phyloP scores from a whole-genome alignment of 2,888 invertebrate species.

The Exephanes ischioxanthus region DNA sequence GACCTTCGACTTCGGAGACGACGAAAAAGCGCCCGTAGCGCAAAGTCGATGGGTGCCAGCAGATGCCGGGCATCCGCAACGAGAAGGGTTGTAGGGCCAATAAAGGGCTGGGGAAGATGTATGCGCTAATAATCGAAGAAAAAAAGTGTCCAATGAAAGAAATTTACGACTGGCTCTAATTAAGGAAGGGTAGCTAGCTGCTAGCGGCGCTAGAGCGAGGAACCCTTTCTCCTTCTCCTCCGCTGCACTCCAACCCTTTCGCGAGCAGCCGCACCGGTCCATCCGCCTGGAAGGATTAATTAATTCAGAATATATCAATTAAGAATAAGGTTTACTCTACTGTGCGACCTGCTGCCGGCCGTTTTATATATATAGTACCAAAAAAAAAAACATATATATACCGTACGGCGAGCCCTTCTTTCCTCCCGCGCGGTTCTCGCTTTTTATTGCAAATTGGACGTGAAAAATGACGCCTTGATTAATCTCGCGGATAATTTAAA shows the following conservation, averaged over 20 bases:
- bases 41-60: constrained; percentile 68
- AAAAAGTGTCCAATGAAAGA: constrained; percentile 84
- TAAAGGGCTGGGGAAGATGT: constrained; percentile 83
- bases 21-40: constrained; percentile 44
- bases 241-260: constrained; percentile 62
- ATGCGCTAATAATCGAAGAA: constrained; percentile 85
- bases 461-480: constrained; percentile 85
- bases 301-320: constrained; percentile 85
- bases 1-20: constrained; percentile 25
- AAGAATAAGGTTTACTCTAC: constrained; percentile 85
- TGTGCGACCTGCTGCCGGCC: constrained; percentile 71
- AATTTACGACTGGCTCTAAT: constrained; percentile 84
- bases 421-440: constrained; percentile 67
- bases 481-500: constrained; percentile 85
- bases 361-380: constrained; percentile 39
- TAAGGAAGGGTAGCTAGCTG: constrained; percentile 79
- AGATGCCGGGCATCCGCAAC: constrained; percentile 80
- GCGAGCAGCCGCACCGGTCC: constrained; percentile 64
- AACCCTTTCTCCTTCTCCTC: constrained; percentile 66
- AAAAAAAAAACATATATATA: constrained; percentile 41
- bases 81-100: constrained; percentile 79
- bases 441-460: constrained; percentile 85
- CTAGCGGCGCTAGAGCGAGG: constrained; percentile 52
- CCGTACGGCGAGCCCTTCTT: constrained; percentile 46
- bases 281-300: constrained; percentile 82